These are phyloP conservation scores for Crocodylus rhombifer DNA, from an alignment of 2,797 vertebrate species.

Conservation along the genomic window DNA sequence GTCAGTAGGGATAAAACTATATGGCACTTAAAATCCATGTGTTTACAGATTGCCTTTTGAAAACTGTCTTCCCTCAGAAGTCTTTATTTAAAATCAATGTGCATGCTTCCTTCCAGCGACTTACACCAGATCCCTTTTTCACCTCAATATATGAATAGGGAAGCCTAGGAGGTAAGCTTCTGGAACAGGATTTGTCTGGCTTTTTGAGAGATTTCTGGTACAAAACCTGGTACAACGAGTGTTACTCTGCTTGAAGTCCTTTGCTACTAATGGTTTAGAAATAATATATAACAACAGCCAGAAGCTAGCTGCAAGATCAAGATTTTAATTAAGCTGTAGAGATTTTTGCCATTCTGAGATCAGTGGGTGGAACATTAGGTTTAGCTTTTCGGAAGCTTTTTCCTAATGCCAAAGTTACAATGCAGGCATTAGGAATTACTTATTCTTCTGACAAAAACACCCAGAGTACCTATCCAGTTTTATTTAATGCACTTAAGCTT, in stretches of 20 bases:
- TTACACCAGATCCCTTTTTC: not conserved
- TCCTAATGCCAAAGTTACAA: not conserved
- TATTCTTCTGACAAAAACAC: not conserved
- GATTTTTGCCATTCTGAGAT: not conserved
- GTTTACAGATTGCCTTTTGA: not conserved
- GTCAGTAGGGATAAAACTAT: not conserved
- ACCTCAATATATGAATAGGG: no score
- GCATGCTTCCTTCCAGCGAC: not conserved
- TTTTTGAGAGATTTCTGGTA: not conserved
- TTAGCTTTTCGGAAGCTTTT: fast-evolving
- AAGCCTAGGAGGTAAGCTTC: no score
- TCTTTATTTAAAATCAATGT: not conserved
- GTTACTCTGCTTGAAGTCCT: not conserved
- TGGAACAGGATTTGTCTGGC: not conserved
- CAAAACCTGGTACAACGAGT: not conserved
- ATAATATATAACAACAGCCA: not conserved
- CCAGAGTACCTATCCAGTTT: not conserved
- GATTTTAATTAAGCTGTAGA: not conserved
- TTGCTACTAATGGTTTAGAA: not conserved
- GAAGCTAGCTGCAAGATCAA: not conserved
- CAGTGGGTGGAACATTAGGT: not conserved
- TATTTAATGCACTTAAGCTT: not conserved
- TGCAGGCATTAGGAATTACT: not conserved
- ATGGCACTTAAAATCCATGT: not conserved
- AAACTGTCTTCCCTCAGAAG: not conserved